phyloP scores from a whole-genome alignment of 1,140 invertebrate genomes.

The Hydropsyche tenuis region DNA sequence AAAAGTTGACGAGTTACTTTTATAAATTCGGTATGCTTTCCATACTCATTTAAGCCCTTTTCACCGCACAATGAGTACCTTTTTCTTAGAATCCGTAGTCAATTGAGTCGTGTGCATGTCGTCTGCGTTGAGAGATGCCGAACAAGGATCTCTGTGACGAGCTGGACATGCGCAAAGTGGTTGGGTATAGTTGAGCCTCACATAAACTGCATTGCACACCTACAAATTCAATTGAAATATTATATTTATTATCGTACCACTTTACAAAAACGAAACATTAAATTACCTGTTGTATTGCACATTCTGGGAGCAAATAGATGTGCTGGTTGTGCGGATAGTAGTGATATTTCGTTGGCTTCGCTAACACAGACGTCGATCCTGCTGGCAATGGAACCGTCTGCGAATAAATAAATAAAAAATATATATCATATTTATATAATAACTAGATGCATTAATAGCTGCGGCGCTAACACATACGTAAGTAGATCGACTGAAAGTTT shows the following conservation, averaged over 20 bases:
- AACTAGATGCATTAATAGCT: not conserved
- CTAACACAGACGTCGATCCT: slow-evolving; percentile 70
- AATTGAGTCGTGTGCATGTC: slow-evolving; percentile 91
- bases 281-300: slow-evolving; percentile 86
- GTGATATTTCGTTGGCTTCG: slow-evolving; percentile 89
- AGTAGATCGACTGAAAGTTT: slow-evolving; percentile 1
- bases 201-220: slow-evolving; percentile 92
- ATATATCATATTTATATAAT: no score
- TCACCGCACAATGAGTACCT: slow-evolving; percentile 62
- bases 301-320: slow-evolving; percentile 88
- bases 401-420: slow-evolving; percentile 58
- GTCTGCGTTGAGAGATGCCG: slow-evolving; percentile 84
- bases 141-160: slow-evolving; percentile 86
- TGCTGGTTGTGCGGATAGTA: slow-evolving; percentile 94
- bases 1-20: no score
- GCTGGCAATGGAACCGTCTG: slow-evolving; percentile 78
- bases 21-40: slow-evolving; percentile 11
- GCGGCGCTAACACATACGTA: not conserved
- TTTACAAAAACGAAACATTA: not conserved
- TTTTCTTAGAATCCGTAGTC: slow-evolving; percentile 80
- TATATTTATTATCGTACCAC: not conserved
- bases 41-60: slow-evolving; percentile 15
- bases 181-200: slow-evolving; percentile 89
- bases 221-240: slow-evolving; percentile 54
- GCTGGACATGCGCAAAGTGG: slow-evolving; percentile 88